Base-by-base conservation (phyloP, 2,113 vertebrate species). In the Argyrosomus japonicus region DNA sequence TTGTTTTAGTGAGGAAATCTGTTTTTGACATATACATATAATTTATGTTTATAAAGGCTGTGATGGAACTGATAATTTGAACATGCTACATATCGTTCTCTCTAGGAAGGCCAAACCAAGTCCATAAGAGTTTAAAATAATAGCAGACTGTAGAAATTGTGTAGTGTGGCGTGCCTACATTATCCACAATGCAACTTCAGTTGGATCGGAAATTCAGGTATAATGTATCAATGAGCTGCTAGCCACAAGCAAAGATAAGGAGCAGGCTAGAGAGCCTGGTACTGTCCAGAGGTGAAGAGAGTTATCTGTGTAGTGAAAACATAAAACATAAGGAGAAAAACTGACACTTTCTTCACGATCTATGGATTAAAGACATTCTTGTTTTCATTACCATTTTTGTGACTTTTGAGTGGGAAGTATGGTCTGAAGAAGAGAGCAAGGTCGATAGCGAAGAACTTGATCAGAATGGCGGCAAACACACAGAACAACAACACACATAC, bases 361-460 rank as follows among this genome's bases (percentile, higher is more conserved):
- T n/a, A n/a, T n/a, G n/a, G n/a, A n/a, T 19, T 8, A 19, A 58
- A n/a, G n/a, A 32, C 1, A 5, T 9, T 14, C 27, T 32, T 7
- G 0, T n/a, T 2, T 8, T 68, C 25, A 74, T 85, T 51, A 95
- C 95, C 95, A 60, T 88, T 65, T 10, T 62, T 80, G 9, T 15
- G 53, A 27, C 25, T 43, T 2, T 29, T n/a, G 2, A 32, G 51
- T 4, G 45, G 77, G 5, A 88, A 8, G 53, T 72, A 88, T 5
- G 54, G 67, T 58, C 95, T 84, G 72, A 89, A 87, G 45, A 92
- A 45, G 10, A 96, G 93, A 23, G 73, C 48, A 5, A 95, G 74
- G 77, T 95, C 95, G 3, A 95, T 75, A 0, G 69, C 71, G 14
- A 93, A 94, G 73, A 36, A 84, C 50, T 89, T 94, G 3, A 93